Conservation (phyloP, 2,113 vertebrate genomes). For the Gobio gobio region DNA sequence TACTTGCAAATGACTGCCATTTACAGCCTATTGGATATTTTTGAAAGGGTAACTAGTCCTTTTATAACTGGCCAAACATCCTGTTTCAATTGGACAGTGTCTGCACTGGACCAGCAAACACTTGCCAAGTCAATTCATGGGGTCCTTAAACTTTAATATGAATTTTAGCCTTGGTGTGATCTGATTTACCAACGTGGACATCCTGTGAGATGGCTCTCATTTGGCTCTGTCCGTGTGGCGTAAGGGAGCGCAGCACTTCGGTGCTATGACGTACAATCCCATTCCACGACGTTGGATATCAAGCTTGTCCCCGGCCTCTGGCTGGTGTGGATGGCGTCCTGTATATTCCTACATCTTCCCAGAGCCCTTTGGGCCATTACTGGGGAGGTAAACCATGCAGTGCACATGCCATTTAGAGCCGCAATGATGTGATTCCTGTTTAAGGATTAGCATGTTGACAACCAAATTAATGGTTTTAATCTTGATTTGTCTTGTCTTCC, state of each 20-base stretch:
- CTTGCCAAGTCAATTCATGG: not conserved
- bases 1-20: not conserved
- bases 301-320: constrained; percentile 68
- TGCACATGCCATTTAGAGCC: constrained; percentile 53
- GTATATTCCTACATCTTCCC: constrained; percentile 74
- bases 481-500: constrained; percentile 24
- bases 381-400: constrained; percentile 76
- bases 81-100: not conserved
- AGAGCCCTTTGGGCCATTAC: constrained; percentile 65
- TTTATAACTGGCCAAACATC: not conserved
- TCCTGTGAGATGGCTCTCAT: constrained; percentile 70
- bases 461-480: not conserved
- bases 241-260: constrained; percentile 70
- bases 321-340: constrained; percentile 67
- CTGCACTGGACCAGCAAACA: too few relatives aligned
- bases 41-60: too few relatives aligned
- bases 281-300: constrained; percentile 72
- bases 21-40: not conserved
- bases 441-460: not conserved
- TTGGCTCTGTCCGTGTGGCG: constrained; percentile 80
- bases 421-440: too few relatives aligned
- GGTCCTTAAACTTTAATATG: not conserved
- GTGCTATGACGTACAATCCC: constrained; percentile 72
- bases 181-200: constrained; percentile 60
- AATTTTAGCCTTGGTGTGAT: not conserved